Evolutionary conservation across 2,888 invertebrate genomes (phyloP).

Genomic region (Chydorus sphaericus): DNA sequence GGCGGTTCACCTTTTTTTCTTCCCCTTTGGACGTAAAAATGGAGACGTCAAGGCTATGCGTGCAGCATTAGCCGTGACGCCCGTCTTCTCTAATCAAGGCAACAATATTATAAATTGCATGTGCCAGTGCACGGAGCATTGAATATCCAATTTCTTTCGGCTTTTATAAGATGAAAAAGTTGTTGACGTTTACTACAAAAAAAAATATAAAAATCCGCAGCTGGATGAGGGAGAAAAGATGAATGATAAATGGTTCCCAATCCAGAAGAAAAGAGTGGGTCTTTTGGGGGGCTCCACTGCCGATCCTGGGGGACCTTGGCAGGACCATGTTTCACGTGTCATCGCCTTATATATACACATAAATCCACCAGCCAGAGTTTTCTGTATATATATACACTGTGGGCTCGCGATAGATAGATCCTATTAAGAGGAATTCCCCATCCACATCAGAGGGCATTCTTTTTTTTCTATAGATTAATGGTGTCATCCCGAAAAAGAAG

Average conservation of each 20-base stretch:
- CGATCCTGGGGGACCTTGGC: background rate
- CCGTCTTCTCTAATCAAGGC: too few species aligned
- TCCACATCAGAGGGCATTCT: background rate
- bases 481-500: background rate
- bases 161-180: too few species aligned
- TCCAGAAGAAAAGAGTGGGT: background rate
- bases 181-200: too few species aligned
- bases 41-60: too few species aligned
- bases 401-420: background rate
- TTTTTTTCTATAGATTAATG: slow-evolving; percentile 3
- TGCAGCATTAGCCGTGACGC: too few species aligned
- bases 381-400: background rate
- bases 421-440: slow-evolving; percentile 7
- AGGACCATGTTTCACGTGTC: slow-evolving; percentile 6
- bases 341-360: too few species aligned
- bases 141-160: too few species aligned
- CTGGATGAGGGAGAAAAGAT: background rate
- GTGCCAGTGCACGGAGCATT: too few species aligned
- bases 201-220: background rate
- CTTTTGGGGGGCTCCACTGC: background rate
- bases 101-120: too few species aligned
- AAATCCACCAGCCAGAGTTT: background rate
- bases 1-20: too few species aligned
- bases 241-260: background rate
- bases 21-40: too few species aligned